Percentiles rank a stretch among this genome's conserved stretches.
Evolutionary conservation across 2,113 vertebrate genomes (phyloP).

Genomic region (Odocoileus virginianus): DNA sequence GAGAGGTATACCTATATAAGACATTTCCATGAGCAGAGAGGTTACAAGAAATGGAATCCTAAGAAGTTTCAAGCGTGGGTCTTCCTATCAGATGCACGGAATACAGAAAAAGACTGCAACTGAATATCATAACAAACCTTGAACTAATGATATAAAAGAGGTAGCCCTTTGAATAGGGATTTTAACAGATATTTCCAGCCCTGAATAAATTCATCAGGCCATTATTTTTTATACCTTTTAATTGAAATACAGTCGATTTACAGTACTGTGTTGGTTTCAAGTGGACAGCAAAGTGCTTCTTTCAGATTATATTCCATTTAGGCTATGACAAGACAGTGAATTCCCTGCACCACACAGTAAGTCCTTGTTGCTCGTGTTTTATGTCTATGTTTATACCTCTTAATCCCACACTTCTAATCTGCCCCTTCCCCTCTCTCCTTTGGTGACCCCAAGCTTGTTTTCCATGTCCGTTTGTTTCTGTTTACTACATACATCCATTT

Average conservation of each 20-base stretch:
- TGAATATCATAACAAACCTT: neutral
- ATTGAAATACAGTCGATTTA: neutral
- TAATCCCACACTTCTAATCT: neutral
- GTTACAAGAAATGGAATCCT: neutral
- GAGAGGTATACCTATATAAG: neutral
- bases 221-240: neutral
- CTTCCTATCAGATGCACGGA: neutral
- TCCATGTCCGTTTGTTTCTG: neutral
- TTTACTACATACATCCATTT: neutral
- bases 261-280: neutral
- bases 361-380: neutral
- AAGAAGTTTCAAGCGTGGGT: neutral
- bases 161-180: neutral
- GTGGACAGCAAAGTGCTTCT: neutral
- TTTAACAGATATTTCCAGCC: neutral
- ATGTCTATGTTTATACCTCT: rapidly evolving
- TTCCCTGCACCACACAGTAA: neutral
- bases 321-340: neutral
- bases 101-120: neutral
- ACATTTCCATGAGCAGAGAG: neutral
- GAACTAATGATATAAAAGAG: neutral
- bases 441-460: neutral
- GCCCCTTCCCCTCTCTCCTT: neutral
- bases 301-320: neutral
- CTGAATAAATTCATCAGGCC: neutral